Conservation (phyloP, 2,113 vertebrate species). For the Nibea coibor region DNA sequence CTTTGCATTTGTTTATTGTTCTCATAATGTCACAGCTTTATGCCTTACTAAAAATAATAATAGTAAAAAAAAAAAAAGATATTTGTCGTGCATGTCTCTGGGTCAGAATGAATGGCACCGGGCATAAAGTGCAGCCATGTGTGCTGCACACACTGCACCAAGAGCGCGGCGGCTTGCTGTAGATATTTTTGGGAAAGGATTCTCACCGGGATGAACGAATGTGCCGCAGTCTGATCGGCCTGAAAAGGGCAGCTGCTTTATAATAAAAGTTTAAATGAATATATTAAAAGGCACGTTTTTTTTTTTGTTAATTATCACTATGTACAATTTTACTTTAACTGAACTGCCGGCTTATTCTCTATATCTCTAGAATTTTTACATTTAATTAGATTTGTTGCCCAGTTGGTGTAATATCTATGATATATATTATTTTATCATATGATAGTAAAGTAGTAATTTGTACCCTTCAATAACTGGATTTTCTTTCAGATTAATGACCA, state of each 20-base stretch:
- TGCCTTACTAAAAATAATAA: neutral
- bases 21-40: neutral
- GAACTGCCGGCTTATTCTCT: neutral
- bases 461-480: neutral
- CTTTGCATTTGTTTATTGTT: neutral
- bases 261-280: neutral
- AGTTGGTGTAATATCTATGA: neutral
- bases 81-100: conserved; percentile 3
- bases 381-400: neutral
- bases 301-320: neutral
- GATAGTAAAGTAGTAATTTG: neutral
- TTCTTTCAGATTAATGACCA: neutral
- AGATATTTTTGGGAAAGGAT: neutral
- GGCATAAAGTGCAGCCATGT: conserved; percentile 6
- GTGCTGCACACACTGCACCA: neutral
- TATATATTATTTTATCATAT: neutral
- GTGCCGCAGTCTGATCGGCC: neutral
- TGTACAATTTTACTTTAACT: neutral
- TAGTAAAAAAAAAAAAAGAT: neutral
- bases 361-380: neutral
- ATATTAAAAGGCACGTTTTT: neutral
- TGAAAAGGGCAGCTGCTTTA: neutral
- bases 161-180: neutral
- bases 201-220: conserved; percentile 2
- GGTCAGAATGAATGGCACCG: neutral